Base-by-base conservation (phyloP, 1,140 invertebrate genomes). In the Drosophila sp. region DNA sequence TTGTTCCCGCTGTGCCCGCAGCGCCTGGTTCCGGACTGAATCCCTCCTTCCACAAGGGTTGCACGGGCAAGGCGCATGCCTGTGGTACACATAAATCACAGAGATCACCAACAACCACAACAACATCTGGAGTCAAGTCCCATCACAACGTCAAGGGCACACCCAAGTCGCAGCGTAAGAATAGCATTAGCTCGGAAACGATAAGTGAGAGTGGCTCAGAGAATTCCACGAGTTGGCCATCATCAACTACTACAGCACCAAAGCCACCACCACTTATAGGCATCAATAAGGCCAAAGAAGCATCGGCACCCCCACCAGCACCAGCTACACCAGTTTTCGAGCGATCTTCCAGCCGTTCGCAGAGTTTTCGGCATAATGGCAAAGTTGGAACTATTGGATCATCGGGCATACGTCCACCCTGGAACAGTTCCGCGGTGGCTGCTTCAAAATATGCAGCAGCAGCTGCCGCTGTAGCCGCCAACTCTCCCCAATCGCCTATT, bases 51-150 rank as follows among this genome's bases (percentile, higher is more conserved):
- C 95, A 96, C 89, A 94, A 94, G 75, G 94, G 94, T 32, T 96
- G 95, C 80, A 95, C 94, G 17, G 95, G 95, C 40, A 95, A 95
- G 74, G 94, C 95, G 0, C 95, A 96, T 77, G 95, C 95, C 5
- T 94, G 94, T 61, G 95, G 95, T 4, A 93, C 94, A 40, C 92
- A 89, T 8, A 94, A 94, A 75, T 71, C 89, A 0, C 72, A 83
- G 41, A 79, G 66, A 41, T 23, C 57, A 7, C 23, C 65, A 29
- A 2, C 60, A 5, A 67, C 56, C 2, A n/a, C 56, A 35, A 44
- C 65, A 57, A 10, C 44, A 56, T 27, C 35, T 47, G 50, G n/a
- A 76, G 70, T 29, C 30, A 75, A 38, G 57, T 32, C 64, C 7
- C 44, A 50, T 50, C 7, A 7, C 23, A 50, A 10, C 35, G 35